Base-by-base conservation (phyloP, 2,888 invertebrate species). In the Cyrtodaria siliqua region DNA sequence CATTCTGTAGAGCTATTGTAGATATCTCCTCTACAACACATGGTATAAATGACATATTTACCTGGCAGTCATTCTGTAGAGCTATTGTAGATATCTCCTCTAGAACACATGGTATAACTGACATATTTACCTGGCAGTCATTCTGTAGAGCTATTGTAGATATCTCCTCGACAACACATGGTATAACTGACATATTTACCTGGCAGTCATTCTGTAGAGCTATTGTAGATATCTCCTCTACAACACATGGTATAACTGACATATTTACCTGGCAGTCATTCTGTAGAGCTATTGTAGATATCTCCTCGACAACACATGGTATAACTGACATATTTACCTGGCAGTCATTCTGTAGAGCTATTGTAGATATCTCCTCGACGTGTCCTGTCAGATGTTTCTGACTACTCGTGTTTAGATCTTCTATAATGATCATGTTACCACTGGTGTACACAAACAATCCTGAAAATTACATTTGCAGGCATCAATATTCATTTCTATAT, bases 101-200 rank as follows among this genome's bases (percentile, higher is more conserved):
- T 18, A 83, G 77, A 78, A n/a, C n/a, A n/a, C n/a, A n/a, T n/a
- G n/a, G n/a, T n/a, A n/a, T n/a, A n/a, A n/a, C n/a, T n/a, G n/a
- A n/a, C n/a, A n/a, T n/a, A n/a, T n/a, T n/a, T n/a, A 92, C 92
- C 91, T 89, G 90, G 67, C 89, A 89, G 66, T 92, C 92, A 82
- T 89, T 86, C 71, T 91, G 91, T 57, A 92, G 69, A n/a, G 92
- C 89, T 60, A 92, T 42, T 9, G 89, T 89, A 2, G 92, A 92
- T 24, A 92, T 88, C 77, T 92, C 92, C 72, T 92, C 92, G n/a
- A 83, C 78, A 78, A n/a, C n/a, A n/a, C n/a, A n/a, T n/a, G n/a
- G n/a, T n/a, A n/a, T n/a, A n/a, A n/a, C n/a, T n/a, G n/a, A n/a
- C n/a, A n/a, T n/a, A n/a, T n/a, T n/a, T n/a, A n/a, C n/a, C n/a